These are phyloP conservation scores for Tinamus guttatus DNA, from an alignment of 2,113 vertebrate species.

Conservation along the genomic window DNA sequence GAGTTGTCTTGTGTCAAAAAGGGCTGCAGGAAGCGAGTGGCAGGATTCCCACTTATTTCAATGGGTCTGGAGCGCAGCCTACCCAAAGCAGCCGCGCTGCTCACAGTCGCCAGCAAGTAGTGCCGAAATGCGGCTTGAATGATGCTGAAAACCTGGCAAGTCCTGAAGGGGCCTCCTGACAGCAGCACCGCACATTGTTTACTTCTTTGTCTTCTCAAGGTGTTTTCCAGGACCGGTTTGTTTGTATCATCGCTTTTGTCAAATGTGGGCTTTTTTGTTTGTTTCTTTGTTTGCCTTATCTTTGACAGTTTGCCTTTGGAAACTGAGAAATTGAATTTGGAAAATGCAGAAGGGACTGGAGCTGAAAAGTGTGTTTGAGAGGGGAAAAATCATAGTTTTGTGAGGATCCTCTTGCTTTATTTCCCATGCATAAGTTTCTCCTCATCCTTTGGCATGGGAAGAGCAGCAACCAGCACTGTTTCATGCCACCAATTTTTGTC, in stretches of 20 bases:
- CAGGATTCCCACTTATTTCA: background rate
- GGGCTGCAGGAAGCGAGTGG: background rate
- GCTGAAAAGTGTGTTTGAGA: background rate
- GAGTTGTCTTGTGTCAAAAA: background rate
- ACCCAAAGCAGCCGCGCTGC: rapidly evolving
- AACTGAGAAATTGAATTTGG: background rate
- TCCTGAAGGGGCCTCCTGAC: background rate
- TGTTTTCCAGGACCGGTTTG: background rate
- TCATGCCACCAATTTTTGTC: background rate
- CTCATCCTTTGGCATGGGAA: background rate
- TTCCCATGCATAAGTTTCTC: background rate
- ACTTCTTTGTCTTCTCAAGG: background rate
- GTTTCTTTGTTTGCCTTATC: background rate
- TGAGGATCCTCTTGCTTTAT: background rate
- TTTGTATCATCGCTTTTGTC: background rate
- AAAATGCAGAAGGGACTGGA: background rate
- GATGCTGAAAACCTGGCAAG: background rate
- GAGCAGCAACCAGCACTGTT: background rate
- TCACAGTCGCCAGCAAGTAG: background rate
- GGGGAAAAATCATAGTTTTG: background rate
- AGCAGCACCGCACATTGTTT: background rate
- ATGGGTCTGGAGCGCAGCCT: background rate
- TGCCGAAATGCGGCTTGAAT: background rate
- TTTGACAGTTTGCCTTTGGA: background rate
- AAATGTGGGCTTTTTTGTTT: background rate